Evolutionary conservation across 2,888 invertebrate genomes (phyloP).

Genomic region (Ophonus ardosiacus): DNA sequence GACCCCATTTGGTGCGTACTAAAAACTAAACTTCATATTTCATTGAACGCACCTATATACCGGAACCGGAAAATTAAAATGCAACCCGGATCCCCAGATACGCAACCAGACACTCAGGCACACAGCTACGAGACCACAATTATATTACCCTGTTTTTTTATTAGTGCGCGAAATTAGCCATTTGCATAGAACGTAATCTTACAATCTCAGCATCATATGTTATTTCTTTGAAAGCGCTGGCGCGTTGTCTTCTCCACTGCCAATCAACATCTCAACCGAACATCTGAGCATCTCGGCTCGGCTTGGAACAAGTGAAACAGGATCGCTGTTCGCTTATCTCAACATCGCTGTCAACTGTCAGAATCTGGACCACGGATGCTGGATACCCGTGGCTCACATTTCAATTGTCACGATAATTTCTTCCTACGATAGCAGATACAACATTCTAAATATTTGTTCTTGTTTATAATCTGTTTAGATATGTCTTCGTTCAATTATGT

Average conservation of each 20-base stretch:
- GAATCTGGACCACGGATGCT: slow-evolving; percentile 16
- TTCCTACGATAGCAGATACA: not conserved
- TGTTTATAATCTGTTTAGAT: not conserved
- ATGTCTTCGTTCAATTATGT: no score
- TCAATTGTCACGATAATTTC: not conserved
- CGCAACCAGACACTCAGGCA: no score
- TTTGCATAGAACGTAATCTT: not conserved
- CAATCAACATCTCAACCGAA: not conserved
- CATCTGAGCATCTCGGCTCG: not conserved
- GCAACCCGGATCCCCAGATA: no score
- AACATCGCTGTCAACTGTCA: slow-evolving; percentile 42
- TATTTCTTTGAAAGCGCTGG: not conserved
- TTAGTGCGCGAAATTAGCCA: no score
- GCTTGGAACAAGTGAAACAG: slow-evolving; percentile 45
- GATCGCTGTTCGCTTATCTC: slow-evolving; percentile 24
- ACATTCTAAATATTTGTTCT: not conserved
- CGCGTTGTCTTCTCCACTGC: not conserved
- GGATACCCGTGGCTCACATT: not conserved
- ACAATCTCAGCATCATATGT: not conserved
- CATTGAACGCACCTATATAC: no score
- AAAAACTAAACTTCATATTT: no score
- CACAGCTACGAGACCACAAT: no score
- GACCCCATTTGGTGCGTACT: no score
- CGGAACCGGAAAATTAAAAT: no score
- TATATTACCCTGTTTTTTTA: no score